Percentiles rank a stretch among this genome's conserved stretches.
These are phyloP conservation scores for Epinephelus fuscoguttatus DNA, from an alignment of 2,113 vertebrate genomes.

Conservation along the genomic window DNA sequence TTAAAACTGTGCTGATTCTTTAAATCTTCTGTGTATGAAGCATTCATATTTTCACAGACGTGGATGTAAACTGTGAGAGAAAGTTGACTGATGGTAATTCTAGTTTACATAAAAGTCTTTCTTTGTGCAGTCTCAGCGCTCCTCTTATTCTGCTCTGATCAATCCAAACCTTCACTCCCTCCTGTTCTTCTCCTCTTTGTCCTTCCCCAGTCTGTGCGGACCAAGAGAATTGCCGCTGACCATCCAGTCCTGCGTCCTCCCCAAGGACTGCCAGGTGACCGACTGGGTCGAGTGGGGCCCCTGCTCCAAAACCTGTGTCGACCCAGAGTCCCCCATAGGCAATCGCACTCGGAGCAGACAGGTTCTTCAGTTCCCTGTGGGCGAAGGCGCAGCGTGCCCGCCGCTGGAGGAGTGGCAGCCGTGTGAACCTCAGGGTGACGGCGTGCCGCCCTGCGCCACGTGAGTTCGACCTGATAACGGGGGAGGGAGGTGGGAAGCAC, in stretches of 20 bases:
- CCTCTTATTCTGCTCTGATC: background rate
- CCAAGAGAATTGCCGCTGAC: conserved; percentile 91
- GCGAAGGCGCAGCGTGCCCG: conserved; percentile 87
- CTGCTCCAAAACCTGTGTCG: conserved; percentile 91
- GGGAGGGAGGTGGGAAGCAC: background rate
- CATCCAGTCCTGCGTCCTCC: conserved; percentile 93
- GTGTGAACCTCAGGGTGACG: conserved; percentile 87
- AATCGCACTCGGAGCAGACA: conserved; percentile 85
- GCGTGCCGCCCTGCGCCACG: conserved; percentile 88
- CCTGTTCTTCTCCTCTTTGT: conserved; percentile 5
- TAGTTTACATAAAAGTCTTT: background rate
- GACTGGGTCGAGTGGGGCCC: conserved; percentile 92
- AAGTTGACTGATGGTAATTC: no score
- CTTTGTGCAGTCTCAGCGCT: background rate
- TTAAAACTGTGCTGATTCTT: no score
- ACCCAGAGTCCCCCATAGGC: conserved; percentile 84
- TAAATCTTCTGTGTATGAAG: no score
- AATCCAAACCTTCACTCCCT: background rate
- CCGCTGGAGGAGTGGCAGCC: conserved; percentile 87
- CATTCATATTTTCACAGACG: no score
- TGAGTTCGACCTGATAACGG: conserved; percentile 81
- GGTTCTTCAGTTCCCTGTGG: conserved; percentile 89
- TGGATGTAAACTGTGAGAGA: no score
- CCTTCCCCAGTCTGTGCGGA: conserved; percentile 87
- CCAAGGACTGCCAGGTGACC: conserved; percentile 90